Conservation (phyloP, 2,113 vertebrate genomes). For the Pseudopodoces humilis region DNA sequence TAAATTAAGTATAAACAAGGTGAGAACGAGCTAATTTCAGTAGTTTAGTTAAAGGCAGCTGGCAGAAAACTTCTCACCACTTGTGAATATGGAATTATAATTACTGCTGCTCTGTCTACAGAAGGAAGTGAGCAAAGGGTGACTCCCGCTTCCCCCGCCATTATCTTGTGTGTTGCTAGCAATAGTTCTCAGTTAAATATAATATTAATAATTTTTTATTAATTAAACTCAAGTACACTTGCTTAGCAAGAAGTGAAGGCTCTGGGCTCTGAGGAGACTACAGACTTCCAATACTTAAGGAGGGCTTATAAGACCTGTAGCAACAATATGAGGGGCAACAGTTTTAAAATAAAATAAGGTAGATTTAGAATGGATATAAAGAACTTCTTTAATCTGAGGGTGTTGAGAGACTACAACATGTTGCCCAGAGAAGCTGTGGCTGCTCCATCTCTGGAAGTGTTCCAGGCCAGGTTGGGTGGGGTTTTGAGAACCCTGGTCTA, state of each 20-base stretch:
- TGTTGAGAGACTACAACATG: background rate
- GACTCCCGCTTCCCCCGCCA: accelerated
- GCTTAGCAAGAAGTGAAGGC: background rate
- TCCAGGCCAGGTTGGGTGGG: background rate
- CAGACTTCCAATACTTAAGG: background rate
- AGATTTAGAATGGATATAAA: background rate
- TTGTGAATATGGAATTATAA: background rate
- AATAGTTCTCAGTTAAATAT: background rate
- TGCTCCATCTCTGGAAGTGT: background rate
- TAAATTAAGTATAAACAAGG: background rate
- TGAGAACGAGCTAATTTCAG: background rate
- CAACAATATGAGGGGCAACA: background rate
- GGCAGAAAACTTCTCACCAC: background rate
- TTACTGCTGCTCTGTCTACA: background rate
- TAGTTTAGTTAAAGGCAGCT: background rate
- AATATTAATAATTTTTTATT: background rate
- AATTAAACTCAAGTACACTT: background rate
- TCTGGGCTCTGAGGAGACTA: background rate
- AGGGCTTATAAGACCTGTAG: background rate
- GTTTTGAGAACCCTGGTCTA: background rate
- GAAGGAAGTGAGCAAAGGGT: background rate
- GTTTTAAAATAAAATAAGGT: background rate
- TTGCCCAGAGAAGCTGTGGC: background rate
- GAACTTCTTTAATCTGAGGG: background rate
- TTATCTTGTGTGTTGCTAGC: background rate